phyloP scores from a whole-genome alignment of 92 coral and sea anemone species.

The Muricea muricata region DNA sequence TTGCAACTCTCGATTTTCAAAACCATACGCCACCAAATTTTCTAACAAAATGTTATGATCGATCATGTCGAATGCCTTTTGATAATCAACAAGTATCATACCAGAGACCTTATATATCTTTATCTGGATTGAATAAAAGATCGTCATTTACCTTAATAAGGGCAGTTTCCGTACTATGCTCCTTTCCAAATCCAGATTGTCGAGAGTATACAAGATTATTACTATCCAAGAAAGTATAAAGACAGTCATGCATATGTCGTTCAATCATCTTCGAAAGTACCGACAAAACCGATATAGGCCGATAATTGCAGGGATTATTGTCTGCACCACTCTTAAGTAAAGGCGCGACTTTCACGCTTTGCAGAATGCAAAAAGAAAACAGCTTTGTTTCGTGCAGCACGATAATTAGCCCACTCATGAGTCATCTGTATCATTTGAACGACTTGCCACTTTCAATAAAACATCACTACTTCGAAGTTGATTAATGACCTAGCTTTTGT shows the following conservation, averaged over 20 bases:
- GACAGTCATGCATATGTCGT: no score
- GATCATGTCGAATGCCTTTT: no score
- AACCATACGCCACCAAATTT: neutral
- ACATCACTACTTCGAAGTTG: slow-evolving; percentile 2
- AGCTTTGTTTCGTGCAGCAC: slow-evolving; percentile 42
- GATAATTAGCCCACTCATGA: slow-evolving; percentile 36
- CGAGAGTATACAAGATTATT: no score
- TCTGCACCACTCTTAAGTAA: no score
- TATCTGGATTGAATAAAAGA: slow-evolving; percentile 36
- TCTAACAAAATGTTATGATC: no score
- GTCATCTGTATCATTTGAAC: slow-evolving; percentile 22
- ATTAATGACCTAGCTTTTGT: neutral
- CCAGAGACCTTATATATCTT: slow-evolving; percentile 30
- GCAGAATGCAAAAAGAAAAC: slow-evolving; percentile 34
- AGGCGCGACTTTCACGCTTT: slow-evolving; percentile 28
- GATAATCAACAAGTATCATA: slow-evolving; percentile 44
- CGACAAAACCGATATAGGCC: no score
- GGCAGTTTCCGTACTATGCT: slow-evolving; percentile 48
- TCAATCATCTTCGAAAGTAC: no score
- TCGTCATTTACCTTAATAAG: slow-evolving; percentile 47
- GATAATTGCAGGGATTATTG: no score
- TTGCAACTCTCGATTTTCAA: no score
- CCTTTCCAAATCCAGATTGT: slow-evolving; percentile 52
- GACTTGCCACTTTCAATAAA: neutral
- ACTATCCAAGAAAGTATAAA: no score